Evolutionary conservation across 2,888 invertebrate species (phyloP).

Genomic region (Cephus spinipes): DNA sequence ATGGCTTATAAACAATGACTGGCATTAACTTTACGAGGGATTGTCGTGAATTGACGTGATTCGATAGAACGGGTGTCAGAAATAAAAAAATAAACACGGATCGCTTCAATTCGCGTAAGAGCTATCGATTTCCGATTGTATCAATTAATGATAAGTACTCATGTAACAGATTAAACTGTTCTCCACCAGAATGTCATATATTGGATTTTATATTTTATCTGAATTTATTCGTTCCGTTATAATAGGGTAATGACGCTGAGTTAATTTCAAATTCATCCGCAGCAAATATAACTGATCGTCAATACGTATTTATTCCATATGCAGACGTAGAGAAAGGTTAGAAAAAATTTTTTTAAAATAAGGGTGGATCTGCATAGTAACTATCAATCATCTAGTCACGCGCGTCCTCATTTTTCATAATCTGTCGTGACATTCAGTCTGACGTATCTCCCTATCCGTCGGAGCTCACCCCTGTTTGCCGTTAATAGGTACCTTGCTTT

Average conservation of each 20-base stretch:
- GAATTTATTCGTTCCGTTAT: background rate
- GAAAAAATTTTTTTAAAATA: background rate
- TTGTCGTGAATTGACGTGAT: too few relatives aligned
- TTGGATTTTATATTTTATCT: background rate
- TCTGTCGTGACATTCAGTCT: slow-evolving; percentile 7
- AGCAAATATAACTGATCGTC: background rate
- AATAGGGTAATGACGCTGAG: background rate
- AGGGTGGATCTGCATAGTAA: background rate
- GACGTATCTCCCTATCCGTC: background rate
- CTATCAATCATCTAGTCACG: slow-evolving; percentile 12
- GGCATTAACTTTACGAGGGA: too few relatives aligned
- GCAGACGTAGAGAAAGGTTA: background rate
- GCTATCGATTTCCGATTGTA: too few relatives aligned
- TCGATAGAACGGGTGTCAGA: too few relatives aligned
- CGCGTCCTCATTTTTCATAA: slow-evolving; percentile 20
- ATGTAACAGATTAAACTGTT: too few relatives aligned
- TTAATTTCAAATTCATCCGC: background rate
- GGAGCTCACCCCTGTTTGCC: background rate
- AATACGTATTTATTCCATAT: background rate
- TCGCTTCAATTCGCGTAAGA: too few relatives aligned
- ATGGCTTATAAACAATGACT: too few relatives aligned
- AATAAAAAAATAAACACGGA: too few relatives aligned
- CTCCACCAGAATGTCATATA: background rate
- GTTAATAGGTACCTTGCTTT: background rate
- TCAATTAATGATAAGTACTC: background rate